phyloP scores from a whole-genome alignment of 2,797 vertebrate genomes.

The Myiothlypis coronata region DNA sequence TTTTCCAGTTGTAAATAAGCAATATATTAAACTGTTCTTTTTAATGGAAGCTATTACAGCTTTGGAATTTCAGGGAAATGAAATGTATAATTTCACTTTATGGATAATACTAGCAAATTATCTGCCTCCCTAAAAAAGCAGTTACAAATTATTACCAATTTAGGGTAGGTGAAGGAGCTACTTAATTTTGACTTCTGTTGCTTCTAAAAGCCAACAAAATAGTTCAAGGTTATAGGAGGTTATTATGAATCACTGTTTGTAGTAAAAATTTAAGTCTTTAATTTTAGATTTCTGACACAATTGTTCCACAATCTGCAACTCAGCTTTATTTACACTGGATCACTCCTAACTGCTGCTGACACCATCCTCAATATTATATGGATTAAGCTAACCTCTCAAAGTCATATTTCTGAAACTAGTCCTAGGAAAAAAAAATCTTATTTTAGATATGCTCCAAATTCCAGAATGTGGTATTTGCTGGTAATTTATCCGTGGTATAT shows the following conservation, averaged over 20 bases:
- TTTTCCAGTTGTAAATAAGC: not conserved
- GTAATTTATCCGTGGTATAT: not conserved
- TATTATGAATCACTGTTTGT: not conserved
- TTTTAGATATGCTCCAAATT: not conserved
- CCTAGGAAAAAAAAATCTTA: not conserved
- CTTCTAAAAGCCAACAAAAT: not conserved
- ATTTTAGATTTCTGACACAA: not conserved
- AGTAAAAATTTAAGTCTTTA: not conserved
- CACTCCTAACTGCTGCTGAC: not conserved
- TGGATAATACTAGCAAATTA: not conserved
- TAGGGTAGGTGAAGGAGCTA: not conserved
- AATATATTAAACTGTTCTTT: not conserved
- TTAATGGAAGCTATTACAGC: not conserved
- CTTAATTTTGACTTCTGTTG: not conserved
- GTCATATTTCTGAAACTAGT: not conserved
- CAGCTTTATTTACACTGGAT: not conserved
- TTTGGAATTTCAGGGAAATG: not conserved
- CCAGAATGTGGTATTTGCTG: not conserved
- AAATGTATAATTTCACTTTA: not conserved
- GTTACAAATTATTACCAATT: not conserved
- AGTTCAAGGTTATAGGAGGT: not conserved
- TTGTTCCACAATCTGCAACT: not conserved
- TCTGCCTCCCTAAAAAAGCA: not conserved
- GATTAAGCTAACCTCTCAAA: not conserved
- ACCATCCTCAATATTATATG: not conserved